phyloP scores from a whole-genome alignment of 2,113 vertebrate genomes.

The Erythrocercus mccallii region DNA sequence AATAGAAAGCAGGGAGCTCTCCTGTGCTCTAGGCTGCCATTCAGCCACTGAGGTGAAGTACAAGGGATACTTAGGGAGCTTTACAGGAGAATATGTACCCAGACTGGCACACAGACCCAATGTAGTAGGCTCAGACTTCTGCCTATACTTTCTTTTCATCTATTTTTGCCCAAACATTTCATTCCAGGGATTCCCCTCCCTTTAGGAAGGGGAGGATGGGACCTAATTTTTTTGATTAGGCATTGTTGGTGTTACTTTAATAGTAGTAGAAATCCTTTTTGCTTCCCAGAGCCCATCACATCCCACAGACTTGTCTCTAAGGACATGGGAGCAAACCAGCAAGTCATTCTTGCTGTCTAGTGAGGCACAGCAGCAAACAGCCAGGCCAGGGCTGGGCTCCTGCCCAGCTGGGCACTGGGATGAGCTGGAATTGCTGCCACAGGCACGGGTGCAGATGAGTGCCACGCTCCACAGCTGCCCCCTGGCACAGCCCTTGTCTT shows the following conservation, averaged over 20 bases:
- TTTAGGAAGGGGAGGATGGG: background rate
- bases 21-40: background rate
- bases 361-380: background rate
- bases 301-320: background rate
- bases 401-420: background rate
- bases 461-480: background rate
- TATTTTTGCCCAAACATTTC: background rate
- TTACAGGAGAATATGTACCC: background rate
- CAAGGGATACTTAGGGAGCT: background rate
- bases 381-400: background rate
- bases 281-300: background rate
- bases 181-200: background rate
- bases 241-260: background rate
- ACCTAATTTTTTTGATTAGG: background rate
- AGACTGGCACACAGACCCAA: background rate
- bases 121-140: background rate
- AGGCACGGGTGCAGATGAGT: accelerated
- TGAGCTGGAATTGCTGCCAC: background rate
- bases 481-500: background rate
- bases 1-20: background rate
- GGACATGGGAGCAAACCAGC: background rate
- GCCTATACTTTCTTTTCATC: background rate
- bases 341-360: background rate
- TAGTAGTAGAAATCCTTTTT: background rate
- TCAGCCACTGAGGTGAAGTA: background rate